Evolutionary conservation across 2,797 vertebrate species (phyloP).

Genomic region (Myotis myotis): DNA sequence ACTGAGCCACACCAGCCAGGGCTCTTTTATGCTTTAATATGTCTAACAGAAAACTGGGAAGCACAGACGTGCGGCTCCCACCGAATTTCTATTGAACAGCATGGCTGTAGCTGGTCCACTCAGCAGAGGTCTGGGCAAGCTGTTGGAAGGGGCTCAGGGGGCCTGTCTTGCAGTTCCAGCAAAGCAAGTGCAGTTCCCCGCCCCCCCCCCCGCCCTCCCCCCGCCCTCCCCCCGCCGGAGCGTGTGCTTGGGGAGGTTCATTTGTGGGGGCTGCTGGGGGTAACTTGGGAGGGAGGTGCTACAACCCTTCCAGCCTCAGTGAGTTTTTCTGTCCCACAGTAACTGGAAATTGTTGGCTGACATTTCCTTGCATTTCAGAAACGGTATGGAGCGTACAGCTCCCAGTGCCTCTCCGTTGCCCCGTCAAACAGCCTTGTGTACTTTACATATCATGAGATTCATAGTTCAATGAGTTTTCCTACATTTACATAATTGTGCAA

Average conservation of each 20-base stretch:
- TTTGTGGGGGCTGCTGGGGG: background rate
- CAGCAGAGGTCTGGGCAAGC: accelerated
- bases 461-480: background rate
- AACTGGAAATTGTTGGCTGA: background rate
- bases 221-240: background rate
- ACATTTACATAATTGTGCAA: background rate
- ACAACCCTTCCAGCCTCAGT: too few species aligned
- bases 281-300: accelerated
- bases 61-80: background rate
- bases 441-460: background rate
- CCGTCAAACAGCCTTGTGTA: background rate
- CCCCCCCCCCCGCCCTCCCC: background rate
- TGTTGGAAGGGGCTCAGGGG: background rate
- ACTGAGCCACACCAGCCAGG: background rate
- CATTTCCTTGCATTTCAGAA: background rate
- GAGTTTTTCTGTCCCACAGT: too few species aligned
- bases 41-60: background rate
- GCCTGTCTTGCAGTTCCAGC: background rate
- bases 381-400: background rate
- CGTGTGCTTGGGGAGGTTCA: background rate
- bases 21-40: background rate
- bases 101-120: too few species aligned
- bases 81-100: background rate
- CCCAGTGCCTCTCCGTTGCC: too few species aligned
- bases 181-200: background rate